phyloP scores from a whole-genome alignment of 2,113 vertebrate species.

The Plotosus lineatus region DNA sequence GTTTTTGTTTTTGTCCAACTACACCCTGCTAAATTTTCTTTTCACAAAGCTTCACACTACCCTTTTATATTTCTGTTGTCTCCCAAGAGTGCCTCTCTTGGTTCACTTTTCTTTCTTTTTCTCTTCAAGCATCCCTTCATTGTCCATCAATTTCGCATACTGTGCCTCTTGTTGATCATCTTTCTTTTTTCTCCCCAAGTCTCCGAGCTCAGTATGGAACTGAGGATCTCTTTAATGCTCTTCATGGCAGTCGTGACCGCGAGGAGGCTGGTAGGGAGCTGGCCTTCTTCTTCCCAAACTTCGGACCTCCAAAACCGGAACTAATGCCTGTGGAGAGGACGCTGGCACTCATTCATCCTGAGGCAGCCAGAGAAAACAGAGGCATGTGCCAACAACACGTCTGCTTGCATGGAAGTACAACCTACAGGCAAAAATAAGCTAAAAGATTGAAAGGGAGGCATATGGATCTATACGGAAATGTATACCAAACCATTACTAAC shows the following conservation, averaged over 20 bases:
- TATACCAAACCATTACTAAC: neutral
- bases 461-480: conserved; percentile 1
- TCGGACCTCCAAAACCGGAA: conserved; percentile 65
- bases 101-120: neutral
- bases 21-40: conserved; percentile 32
- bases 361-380: conserved; percentile 70
- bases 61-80: conserved; percentile 18
- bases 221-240: conserved; percentile 77
- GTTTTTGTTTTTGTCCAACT: neutral
- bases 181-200: conserved; percentile 64
- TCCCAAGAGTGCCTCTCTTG: conserved; percentile 50
- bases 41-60: conserved; percentile 49
- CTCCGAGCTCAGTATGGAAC: conserved; percentile 84
- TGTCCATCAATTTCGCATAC: conserved; percentile 36
- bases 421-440: conserved; percentile 16
- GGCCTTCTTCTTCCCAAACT: conserved; percentile 81
- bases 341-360: conserved; percentile 74
- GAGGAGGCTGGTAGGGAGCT: conserved; percentile 79
- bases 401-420: conserved; percentile 32
- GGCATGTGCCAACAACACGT: conserved; percentile 69
- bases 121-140: conserved; percentile 32
- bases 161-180: neutral
- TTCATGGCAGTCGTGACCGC: conserved; percentile 78
- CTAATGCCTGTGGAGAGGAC: conserved; percentile 70
- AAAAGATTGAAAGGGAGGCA: neutral